Evolutionary conservation across 1,140 invertebrate species (phyloP).

Genomic region (Bombus superbus): DNA sequence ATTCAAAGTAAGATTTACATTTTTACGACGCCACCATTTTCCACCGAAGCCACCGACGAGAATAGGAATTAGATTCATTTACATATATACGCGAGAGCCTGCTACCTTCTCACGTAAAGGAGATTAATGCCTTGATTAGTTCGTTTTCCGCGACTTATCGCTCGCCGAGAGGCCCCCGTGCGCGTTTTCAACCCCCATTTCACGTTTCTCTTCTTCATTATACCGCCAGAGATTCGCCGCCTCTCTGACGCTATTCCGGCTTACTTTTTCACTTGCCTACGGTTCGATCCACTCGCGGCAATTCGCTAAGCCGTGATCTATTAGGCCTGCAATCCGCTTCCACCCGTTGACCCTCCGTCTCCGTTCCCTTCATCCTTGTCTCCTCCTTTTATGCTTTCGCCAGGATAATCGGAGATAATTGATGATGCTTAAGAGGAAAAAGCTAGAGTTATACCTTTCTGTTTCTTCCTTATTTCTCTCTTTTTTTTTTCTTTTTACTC

Average conservation of each 20-base stretch:
- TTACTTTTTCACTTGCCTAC: background rate
- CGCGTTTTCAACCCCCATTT: background rate
- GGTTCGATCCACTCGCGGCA: background rate
- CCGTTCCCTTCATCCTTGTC: too few relatives aligned
- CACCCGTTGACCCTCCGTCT: background rate
- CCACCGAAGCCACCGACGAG: constrained; percentile 67
- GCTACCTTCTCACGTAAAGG: constrained; percentile 45
- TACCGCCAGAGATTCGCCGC: background rate
- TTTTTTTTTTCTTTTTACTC: background rate
- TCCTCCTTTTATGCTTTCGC: background rate
- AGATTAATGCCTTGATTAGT: constrained; percentile 78
- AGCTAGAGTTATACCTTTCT: background rate
- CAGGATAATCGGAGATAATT: background rate
- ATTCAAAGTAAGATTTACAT: constrained; percentile 76
- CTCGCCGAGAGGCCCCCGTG: background rate
- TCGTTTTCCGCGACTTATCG: constrained; percentile 69
- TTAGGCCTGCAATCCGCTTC: background rate
- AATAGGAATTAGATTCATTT: constrained; percentile 76
- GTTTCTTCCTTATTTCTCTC: background rate
- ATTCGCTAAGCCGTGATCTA: constrained; percentile 28
- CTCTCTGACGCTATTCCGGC: background rate
- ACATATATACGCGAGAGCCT: constrained; percentile 66
- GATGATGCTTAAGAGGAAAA: background rate
- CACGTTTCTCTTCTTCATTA: constrained; percentile 16
- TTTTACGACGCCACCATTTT: constrained; percentile 74